Conservation (phyloP, 2,888 invertebrate species). For the Smittia sp. region DNA sequence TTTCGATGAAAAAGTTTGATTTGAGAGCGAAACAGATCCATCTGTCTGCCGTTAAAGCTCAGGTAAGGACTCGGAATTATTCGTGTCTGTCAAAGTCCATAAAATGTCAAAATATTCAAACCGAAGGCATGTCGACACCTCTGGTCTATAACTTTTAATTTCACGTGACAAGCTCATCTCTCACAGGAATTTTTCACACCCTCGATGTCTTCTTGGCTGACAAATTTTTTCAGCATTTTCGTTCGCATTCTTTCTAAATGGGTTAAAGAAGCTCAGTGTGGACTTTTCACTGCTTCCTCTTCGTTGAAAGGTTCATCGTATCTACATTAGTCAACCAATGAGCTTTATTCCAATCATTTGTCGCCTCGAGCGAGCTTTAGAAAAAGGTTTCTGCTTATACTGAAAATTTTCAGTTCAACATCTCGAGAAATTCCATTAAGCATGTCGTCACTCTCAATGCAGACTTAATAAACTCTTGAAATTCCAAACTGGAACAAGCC, state of each 20-base stretch:
- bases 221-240: too few relatives aligned
- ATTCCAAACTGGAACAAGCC: too few relatives aligned
- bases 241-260: too few relatives aligned
- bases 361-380: conserved; percentile 14
- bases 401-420: too few relatives aligned
- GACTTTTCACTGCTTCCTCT: background rate
- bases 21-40: conserved; percentile 87
- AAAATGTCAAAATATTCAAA: conserved; percentile 24
- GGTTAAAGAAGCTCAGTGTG: too few relatives aligned
- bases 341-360: conserved; percentile 4
- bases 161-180: too few relatives aligned
- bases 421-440: too few relatives aligned
- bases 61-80: conserved; percentile 62
- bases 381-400: conserved; percentile 7
- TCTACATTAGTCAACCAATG: background rate
- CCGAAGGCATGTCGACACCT: conserved; percentile 42
- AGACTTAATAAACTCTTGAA: too few relatives aligned
- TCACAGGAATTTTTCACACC: too few relatives aligned
- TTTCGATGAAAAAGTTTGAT: conserved; percentile 91
- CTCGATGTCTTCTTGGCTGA: background rate
- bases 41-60: conserved; percentile 83
- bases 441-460: too few relatives aligned
- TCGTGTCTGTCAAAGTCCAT: conserved; percentile 29
- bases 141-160: too few relatives aligned
- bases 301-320: conserved; percentile 13